Percentiles rank a stretch among this genome's conserved stretches.
Evolutionary conservation across 2,113 vertebrate genomes (phyloP).

Genomic region (Protobothrops mucrosquamatus): DNA sequence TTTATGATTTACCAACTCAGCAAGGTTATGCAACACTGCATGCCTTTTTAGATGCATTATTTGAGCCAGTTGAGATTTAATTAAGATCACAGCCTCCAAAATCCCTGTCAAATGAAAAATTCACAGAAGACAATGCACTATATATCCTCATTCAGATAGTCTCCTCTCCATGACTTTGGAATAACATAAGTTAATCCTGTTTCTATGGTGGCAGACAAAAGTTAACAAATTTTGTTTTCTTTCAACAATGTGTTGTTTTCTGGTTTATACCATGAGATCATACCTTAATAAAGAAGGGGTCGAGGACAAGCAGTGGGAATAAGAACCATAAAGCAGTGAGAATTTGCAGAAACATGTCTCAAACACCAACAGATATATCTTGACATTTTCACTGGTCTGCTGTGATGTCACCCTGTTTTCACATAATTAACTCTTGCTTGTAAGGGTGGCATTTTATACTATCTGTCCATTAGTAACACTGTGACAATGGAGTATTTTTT

Average conservation of each 20-base stretch:
- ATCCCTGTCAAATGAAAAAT: conserved; percentile 90
- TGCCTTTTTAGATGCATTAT: conserved; percentile 88
- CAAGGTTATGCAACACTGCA: conserved; percentile 82
- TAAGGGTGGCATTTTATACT: conserved; percentile 63
- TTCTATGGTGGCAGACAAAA: conserved; percentile 91
- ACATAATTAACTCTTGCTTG: conserved; percentile 68
- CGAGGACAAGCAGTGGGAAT: neutral
- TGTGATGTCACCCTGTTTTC: conserved; percentile 77
- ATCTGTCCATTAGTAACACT: conserved; percentile 51
- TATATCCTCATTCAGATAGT: conserved; percentile 83
- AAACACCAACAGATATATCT: conserved; percentile 71
- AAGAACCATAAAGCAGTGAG: conserved; percentile 38
- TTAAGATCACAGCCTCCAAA: conserved; percentile 94
- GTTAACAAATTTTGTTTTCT: conserved; percentile 85
- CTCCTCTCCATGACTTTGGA: conserved; percentile 81
- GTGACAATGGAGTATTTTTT: neutral
- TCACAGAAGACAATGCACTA: conserved; percentile 87
- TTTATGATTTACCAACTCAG: conserved; percentile 81
- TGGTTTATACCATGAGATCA: conserved; percentile 77
- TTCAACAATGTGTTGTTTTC: conserved; percentile 81
- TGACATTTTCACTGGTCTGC: conserved; percentile 71
- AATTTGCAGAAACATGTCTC: conserved; percentile 67
- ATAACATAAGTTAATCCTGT: conserved; percentile 86
- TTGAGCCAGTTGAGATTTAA: conserved; percentile 95
- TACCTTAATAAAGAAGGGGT: conserved; percentile 62